phyloP scores from a whole-genome alignment of 2,888 invertebrate genomes.

The Drosophila infuscata region DNA sequence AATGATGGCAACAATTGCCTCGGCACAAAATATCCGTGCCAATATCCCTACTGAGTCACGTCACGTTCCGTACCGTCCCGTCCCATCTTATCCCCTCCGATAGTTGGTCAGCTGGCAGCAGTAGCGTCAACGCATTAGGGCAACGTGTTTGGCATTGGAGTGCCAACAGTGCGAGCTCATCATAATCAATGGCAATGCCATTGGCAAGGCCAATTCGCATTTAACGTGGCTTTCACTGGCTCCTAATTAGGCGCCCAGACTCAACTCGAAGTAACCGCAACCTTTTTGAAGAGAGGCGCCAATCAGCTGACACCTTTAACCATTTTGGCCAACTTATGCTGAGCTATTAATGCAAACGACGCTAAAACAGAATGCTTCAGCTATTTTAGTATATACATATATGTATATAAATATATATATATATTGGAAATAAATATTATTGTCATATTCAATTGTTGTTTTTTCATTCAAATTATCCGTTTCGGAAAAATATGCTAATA shows the following conservation, averaged over 20 bases:
- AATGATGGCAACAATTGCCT: constrained; percentile 43
- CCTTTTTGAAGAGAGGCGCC: background rate
- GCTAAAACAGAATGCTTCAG: constrained; percentile 21
- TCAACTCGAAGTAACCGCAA: background rate
- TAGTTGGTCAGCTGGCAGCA: background rate
- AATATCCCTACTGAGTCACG: background rate
- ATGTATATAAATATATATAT: background rate
- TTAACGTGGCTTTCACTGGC: constrained; percentile 45
- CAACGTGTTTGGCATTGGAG: constrained; percentile 57
- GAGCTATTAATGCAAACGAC: constrained; percentile 38
- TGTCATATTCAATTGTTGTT: background rate
- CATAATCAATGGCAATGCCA: constrained; percentile 52
- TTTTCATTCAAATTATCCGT: background rate
- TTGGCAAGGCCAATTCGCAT: constrained; percentile 13
- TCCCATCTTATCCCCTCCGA: background rate
- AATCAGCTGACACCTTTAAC: constrained; percentile 16
- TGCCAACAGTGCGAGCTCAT: constrained; percentile 51
- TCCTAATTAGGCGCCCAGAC: constrained; percentile 41
- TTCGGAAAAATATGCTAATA: background rate
- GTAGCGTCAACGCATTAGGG: constrained; percentile 41
- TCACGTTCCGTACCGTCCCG: background rate
- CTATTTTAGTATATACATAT: constrained; percentile 6
- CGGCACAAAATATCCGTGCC: constrained; percentile 11
- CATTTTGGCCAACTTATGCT: constrained; percentile 37
- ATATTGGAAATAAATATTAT: background rate